Evolutionary conservation across 2,888 invertebrate species (phyloP).

Genomic region (Polymixis lichenea): DNA sequence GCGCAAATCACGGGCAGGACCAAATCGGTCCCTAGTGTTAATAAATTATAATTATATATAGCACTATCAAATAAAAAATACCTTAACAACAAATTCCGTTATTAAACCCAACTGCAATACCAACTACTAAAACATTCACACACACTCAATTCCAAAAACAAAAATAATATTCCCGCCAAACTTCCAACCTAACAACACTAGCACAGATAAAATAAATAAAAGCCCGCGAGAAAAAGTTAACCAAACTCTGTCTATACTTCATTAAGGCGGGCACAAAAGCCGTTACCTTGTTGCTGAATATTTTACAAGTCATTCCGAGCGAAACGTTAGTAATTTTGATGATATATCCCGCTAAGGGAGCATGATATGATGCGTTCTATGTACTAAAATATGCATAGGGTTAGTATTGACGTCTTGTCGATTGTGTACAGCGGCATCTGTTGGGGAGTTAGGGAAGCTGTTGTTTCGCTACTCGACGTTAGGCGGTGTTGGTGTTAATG

Average conservation of each 20-base stretch:
- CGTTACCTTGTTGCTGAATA: constrained; percentile 86
- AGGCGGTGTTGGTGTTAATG: constrained; percentile 68
- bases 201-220: constrained; percentile 68
- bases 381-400: constrained; percentile 83
- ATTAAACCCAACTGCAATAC: not conserved
- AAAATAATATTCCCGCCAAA: constrained; percentile 48
- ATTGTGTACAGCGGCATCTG: constrained; percentile 80
- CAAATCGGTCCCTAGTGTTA: not conserved
- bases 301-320: constrained; percentile 85
- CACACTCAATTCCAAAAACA: constrained; percentile 48
- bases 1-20: not conserved
- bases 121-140: constrained; percentile 49
- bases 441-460: constrained; percentile 46
- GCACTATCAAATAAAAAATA: not conserved
- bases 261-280: constrained; percentile 86
- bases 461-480: constrained; percentile 68
- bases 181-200: constrained; percentile 63
- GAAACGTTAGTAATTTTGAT: constrained; percentile 84
- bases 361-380: constrained; percentile 80
- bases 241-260: constrained; percentile 78
- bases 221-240: constrained; percentile 65
- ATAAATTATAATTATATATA: not conserved
- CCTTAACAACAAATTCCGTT: constrained; percentile 12
- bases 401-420: constrained; percentile 81
- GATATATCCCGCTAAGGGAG: constrained; percentile 82